These are phyloP conservation scores for Alcedo quadribrachys DNA, from an alignment of 2,797 vertebrate species.

Conservation along the genomic window DNA sequence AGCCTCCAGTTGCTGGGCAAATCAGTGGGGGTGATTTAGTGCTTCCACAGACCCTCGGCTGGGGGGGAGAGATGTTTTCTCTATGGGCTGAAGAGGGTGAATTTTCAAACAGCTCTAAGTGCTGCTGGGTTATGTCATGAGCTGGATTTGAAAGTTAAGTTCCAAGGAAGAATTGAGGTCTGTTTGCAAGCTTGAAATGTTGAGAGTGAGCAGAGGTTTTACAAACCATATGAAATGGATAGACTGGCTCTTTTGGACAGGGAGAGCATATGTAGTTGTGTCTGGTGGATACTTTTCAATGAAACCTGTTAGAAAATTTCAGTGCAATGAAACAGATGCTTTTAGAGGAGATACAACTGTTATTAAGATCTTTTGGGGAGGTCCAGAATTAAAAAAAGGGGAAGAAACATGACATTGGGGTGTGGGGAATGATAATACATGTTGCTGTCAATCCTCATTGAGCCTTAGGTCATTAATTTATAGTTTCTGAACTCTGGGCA, in stretches of 20 bases:
- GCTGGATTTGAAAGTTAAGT: not conserved
- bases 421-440: not conserved
- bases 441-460: not conserved
- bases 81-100: not conserved
- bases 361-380: not conserved
- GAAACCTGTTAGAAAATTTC: not conserved
- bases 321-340: not conserved
- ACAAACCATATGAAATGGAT: not conserved
- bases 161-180: not conserved
- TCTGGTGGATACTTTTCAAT: not conserved
- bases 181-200: not conserved
- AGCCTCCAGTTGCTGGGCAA: not conserved
- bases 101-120: not conserved
- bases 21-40: not conserved
- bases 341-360: not conserved
- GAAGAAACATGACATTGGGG: not conserved
- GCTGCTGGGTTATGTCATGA: not conserved
- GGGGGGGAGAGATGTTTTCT: not conserved
- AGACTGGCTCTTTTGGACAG: not conserved
- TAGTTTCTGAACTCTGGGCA: not conserved
- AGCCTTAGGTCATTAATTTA: not conserved
- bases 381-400: not conserved
- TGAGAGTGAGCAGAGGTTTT: not conserved
- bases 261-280: not conserved
- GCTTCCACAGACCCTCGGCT: not conserved